These are phyloP conservation scores for Sceloporus tristichus DNA, from an alignment of 2,113 vertebrate genomes.

Conservation along the genomic window DNA sequence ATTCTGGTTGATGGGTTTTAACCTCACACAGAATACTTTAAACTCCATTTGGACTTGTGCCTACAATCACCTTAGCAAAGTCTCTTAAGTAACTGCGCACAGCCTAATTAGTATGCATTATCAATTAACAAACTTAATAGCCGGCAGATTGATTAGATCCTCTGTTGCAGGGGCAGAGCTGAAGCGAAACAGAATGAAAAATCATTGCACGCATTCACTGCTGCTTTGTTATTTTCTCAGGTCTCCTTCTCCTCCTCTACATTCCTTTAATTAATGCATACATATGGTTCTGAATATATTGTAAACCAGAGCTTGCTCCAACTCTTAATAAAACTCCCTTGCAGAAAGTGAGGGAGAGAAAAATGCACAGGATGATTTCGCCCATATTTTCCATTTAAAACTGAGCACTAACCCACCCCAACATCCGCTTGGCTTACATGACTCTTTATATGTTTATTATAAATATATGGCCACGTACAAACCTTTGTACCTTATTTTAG, in stretches of 20 bases:
- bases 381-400: constrained; percentile 57
- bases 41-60: constrained; percentile 99
- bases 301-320: constrained; percentile 86
- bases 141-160: constrained; percentile 99
- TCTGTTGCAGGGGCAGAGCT: constrained; percentile 97
- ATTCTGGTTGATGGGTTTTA: constrained; percentile 97
- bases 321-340: constrained; percentile 88
- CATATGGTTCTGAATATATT: constrained; percentile 94
- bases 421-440: constrained; percentile 32
- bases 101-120: constrained; percentile 99
- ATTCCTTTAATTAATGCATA: constrained; percentile 95
- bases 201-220: constrained; percentile 88
- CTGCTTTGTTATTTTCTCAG: constrained; percentile 89
- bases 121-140: constrained; percentile 99
- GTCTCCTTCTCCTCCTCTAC: constrained; percentile 89
- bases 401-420: constrained; percentile 56
- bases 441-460: constrained; percentile 51
- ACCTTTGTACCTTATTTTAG: background rate
- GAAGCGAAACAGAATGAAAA: constrained; percentile 99
- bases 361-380: constrained; percentile 65
- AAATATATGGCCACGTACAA: constrained; percentile 55
- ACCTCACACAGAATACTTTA: constrained; percentile 99
- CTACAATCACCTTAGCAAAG: constrained; percentile 99
- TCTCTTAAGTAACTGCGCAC: constrained; percentile 98
- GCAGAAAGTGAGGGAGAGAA: constrained; percentile 59